These are phyloP conservation scores for Nephrocerus scutellatus DNA, from an alignment of 2,888 invertebrate genomes.

Conservation along the genomic window DNA sequence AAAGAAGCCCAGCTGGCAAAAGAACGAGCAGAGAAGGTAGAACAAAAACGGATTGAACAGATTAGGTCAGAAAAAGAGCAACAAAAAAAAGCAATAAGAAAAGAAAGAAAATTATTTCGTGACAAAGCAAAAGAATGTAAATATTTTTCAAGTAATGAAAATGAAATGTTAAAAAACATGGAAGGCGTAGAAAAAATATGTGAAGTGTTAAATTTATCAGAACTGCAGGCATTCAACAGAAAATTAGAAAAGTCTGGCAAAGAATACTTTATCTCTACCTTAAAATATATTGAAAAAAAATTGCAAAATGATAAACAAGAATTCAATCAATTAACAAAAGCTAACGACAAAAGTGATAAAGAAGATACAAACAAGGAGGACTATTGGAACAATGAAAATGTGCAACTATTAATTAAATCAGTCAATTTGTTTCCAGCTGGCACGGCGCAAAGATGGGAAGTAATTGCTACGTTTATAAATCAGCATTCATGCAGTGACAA, in stretches of 20 bases:
- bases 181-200: conserved; percentile 88
- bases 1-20: conserved; percentile 67
- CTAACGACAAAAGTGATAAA: conserved; percentile 7
- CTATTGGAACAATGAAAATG: conserved; percentile 85
- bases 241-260: conserved; percentile 59
- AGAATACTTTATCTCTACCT: conserved; percentile 59
- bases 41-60: conserved; percentile 72
- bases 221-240: conserved; percentile 71
- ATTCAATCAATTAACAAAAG: conserved; percentile 32
- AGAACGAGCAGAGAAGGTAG: conserved; percentile 72
- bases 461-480: conserved; percentile 92
- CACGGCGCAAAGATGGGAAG: conserved; percentile 88
- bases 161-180: conserved; percentile 74
- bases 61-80: conserved; percentile 80
- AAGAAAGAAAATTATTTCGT: conserved; percentile 73
- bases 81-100: conserved; percentile 77
- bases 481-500: conserved; percentile 60
- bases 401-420: conserved; percentile 89
- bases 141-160: conserved; percentile 65
- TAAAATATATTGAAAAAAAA: conserved; percentile 66
- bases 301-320: conserved; percentile 70
- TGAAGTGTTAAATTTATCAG: conserved; percentile 64
- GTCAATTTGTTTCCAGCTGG: conserved; percentile 97
- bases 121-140: conserved; percentile 74
- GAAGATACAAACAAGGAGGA: conserved; percentile 37